Conservation (phyloP, 2,888 invertebrate species). For the Mactromeris polynyma region DNA sequence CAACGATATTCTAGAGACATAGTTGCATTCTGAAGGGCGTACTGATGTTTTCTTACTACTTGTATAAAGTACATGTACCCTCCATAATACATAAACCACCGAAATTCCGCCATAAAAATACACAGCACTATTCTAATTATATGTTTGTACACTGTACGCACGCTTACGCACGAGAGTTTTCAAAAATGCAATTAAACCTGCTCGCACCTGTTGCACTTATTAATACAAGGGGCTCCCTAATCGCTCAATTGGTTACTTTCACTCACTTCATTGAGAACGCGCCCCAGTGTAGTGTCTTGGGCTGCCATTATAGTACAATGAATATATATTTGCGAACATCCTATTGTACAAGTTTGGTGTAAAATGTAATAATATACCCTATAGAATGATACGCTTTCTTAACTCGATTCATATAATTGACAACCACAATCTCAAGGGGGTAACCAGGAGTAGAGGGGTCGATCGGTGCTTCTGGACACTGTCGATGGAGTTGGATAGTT, state of each 20-base stretch:
- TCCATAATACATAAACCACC: too few relatives aligned
- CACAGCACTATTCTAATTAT: not conserved
- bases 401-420: slow-evolving; percentile 30
- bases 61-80: too few relatives aligned
- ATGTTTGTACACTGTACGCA: slow-evolving; percentile 5
- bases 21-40: too few relatives aligned
- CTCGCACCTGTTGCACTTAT: slow-evolving; percentile 40
- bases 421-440: slow-evolving; percentile 11
- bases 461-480: not conserved
- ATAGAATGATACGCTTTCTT: slow-evolving; percentile 28
- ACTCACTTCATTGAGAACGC: not conserved
- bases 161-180: slow-evolving; percentile 14
- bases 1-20: too few relatives aligned
- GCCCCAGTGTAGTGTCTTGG: slow-evolving; percentile 17
- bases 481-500: not conserved
- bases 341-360: slow-evolving; percentile 11
- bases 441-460: slow-evolving; percentile 25
- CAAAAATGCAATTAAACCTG: slow-evolving; percentile 34
- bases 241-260: slow-evolving; percentile 39
- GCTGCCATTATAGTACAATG: slow-evolving; percentile 26
- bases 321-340: slow-evolving; percentile 30
- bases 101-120: not conserved
- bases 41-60: not conserved
- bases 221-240: slow-evolving; percentile 31
- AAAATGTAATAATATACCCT: slow-evolving; percentile 22